Evolutionary conservation across 2,888 invertebrate genomes (phyloP).

Genomic region (Pachymerium ferrugineum): DNA sequence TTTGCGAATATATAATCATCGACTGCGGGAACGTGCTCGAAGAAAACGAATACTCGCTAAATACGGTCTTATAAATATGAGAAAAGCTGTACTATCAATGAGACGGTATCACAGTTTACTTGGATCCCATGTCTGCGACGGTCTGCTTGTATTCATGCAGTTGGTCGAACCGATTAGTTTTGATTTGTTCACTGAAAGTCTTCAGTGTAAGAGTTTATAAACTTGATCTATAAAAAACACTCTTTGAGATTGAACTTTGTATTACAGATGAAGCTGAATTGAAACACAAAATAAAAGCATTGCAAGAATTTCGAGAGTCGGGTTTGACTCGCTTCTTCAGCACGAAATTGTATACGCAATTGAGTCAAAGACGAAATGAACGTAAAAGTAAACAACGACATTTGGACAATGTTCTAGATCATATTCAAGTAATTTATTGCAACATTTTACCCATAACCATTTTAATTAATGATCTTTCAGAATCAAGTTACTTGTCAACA

Average conservation of each 20-base stretch:
- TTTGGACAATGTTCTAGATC: constrained; percentile 43
- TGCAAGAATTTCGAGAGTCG: constrained; percentile 59
- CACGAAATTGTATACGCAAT: constrained; percentile 59
- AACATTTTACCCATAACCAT: too few species aligned
- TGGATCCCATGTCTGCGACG: constrained; percentile 54
- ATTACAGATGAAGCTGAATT: constrained; percentile 58
- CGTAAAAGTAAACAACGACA: constrained; percentile 50
- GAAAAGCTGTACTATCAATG: constrained; percentile 63
- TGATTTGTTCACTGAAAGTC: constrained; percentile 69
- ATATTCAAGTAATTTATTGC: constrained; percentile 42
- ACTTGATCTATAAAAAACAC: not conserved
- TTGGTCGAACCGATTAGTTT: constrained; percentile 66
- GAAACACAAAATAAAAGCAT: constrained; percentile 50
- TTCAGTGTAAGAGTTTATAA: constrained; percentile 55
- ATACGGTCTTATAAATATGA: constrained; percentile 71
- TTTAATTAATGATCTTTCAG: too few species aligned
- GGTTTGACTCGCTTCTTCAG: constrained; percentile 63
- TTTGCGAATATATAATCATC: constrained; percentile 67
- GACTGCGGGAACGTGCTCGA: constrained; percentile 66
- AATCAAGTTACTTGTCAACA: constrained; percentile 44
- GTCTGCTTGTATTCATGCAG: constrained; percentile 67
- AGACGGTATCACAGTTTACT: constrained; percentile 58
- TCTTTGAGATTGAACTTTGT: not conserved
- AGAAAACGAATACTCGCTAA: constrained; percentile 66
- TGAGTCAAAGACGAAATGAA: constrained; percentile 58